Evolutionary conservation across 2,888 invertebrate genomes (phyloP).

Genomic region (Plusia festucae): DNA sequence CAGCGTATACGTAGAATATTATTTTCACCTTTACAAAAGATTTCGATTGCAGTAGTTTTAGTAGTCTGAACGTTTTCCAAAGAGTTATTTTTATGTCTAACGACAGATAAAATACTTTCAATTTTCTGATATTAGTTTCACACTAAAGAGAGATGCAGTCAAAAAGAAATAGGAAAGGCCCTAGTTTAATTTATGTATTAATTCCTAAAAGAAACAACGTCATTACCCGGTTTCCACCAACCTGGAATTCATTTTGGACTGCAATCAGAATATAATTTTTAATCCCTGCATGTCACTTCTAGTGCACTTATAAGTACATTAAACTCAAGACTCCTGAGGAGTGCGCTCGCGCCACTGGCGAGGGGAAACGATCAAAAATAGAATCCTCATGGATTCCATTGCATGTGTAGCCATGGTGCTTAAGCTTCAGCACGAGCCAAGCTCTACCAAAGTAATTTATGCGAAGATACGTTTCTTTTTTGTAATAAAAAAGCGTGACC

Average conservation of each 20-base stretch:
- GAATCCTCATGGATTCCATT: constrained; percentile 77
- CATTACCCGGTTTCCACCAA: neutral
- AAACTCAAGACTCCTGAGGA: constrained; percentile 72
- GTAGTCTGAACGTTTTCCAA: too few species aligned
- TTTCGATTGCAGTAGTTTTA: too few species aligned
- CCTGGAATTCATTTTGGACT: constrained; percentile 6
- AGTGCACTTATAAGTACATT: constrained; percentile 72
- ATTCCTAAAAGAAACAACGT: neutral
- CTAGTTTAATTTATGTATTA: too few species aligned
- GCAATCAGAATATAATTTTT: neutral
- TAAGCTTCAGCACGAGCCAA: constrained; percentile 68
- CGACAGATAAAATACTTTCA: too few species aligned
- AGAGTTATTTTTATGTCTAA: too few species aligned
- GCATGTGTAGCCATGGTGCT: constrained; percentile 64
- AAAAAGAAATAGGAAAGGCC: too few species aligned
- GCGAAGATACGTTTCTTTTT: constrained; percentile 4
- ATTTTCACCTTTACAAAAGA: too few species aligned
- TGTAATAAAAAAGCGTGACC: too few species aligned
- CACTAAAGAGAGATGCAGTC: too few species aligned
- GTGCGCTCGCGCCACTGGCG: constrained; percentile 73
- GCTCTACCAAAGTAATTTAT: constrained; percentile 36
- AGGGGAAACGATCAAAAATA: constrained; percentile 82
- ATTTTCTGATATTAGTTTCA: too few species aligned
- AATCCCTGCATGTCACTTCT: constrained; percentile 39
- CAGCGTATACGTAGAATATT: too few species aligned